Evolutionary conservation across 2,888 invertebrate genomes (phyloP).

Genomic region (Dasypolia templi): DNA sequence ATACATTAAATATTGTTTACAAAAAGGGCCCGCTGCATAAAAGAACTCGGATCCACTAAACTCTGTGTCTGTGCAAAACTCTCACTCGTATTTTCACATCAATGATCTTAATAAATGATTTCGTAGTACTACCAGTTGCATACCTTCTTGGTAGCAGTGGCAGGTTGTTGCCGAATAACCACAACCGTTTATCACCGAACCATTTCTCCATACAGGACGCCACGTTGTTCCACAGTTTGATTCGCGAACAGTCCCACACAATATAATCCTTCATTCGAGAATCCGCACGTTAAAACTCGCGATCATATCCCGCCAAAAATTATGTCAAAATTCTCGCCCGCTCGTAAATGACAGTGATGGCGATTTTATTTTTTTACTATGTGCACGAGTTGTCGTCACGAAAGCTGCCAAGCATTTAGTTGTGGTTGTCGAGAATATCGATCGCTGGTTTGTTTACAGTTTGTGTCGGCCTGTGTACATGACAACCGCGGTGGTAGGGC

Average conservation of each 20-base stretch:
- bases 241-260: constrained; percentile 73
- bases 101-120: background rate
- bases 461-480: constrained; percentile 87
- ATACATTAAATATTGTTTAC: constrained; percentile 9
- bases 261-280: constrained; percentile 84
- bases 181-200: constrained; percentile 97
- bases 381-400: constrained; percentile 73
- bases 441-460: constrained; percentile 89
- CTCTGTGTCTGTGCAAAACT: background rate
- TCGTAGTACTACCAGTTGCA: constrained; percentile 61
- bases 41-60: background rate
- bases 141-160: constrained; percentile 96
- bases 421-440: constrained; percentile 83
- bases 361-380: constrained; percentile 56
- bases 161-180: constrained; percentile 97
- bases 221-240: constrained; percentile 88
- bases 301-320: constrained; percentile 82
- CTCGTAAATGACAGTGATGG: constrained; percentile 52
- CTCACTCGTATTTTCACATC: background rate
- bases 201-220: constrained; percentile 96
- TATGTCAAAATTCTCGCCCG: constrained; percentile 72
- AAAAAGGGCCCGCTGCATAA: background rate
- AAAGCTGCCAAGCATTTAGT: constrained; percentile 82
- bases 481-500: constrained; percentile 87
- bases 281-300: constrained; percentile 70